These are phyloP conservation scores for Oppia nitens DNA, from an alignment of 1,140 invertebrate species.

Conservation along the genomic window DNA sequence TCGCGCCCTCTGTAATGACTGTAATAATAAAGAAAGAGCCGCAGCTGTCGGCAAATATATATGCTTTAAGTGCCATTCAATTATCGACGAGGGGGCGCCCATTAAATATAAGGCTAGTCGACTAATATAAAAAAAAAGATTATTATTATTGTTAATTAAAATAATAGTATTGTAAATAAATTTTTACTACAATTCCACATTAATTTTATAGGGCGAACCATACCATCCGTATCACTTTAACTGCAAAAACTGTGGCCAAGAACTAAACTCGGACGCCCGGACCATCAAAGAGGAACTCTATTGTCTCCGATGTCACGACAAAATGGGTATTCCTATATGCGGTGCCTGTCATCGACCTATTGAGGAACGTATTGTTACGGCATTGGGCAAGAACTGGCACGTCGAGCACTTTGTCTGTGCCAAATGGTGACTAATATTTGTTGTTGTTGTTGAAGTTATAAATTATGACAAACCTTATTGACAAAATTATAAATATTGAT, in stretches of 20 bases:
- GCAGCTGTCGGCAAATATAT: slow-evolving; percentile 88
- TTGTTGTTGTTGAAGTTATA: too few relatives aligned
- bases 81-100: slow-evolving; percentile 83
- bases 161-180: neutral
- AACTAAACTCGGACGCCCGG: slow-evolving; percentile 60
- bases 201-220: slow-evolving; percentile 61
- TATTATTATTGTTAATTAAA: too few relatives aligned
- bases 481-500: too few relatives aligned
- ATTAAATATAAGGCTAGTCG: slow-evolving; percentile 47
- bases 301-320: slow-evolving; percentile 94
- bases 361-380: slow-evolving; percentile 88
- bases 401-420: slow-evolving; percentile 99
- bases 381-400: slow-evolving; percentile 98
- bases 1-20: slow-evolving; percentile 84
- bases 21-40: slow-evolving; percentile 88
- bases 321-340: slow-evolving; percentile 92
- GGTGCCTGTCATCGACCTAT: slow-evolving; percentile 90
- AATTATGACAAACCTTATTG: too few relatives aligned
- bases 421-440: too few relatives aligned
- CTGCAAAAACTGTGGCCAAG: slow-evolving; percentile 50
- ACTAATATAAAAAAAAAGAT: too few relatives aligned
- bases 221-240: slow-evolving; percentile 99
- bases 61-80: slow-evolving; percentile 92
- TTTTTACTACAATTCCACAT: neutral
- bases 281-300: slow-evolving; percentile 92